phyloP scores from a whole-genome alignment of 2,888 invertebrate species.

The Seira musarum region DNA sequence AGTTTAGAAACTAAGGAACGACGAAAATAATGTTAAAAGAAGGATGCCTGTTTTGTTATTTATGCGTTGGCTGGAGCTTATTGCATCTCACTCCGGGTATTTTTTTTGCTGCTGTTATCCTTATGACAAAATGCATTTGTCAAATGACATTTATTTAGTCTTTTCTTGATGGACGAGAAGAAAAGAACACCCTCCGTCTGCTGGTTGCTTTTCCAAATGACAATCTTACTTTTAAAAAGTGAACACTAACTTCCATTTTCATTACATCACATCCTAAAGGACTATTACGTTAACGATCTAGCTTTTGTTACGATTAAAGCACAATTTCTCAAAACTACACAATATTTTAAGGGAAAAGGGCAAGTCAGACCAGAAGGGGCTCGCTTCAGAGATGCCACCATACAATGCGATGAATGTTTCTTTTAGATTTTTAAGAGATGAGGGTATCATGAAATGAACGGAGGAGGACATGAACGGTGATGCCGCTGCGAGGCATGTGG shows the following conservation, averaged over 20 bases:
- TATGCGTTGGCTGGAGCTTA: background rate
- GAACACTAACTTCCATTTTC: background rate
- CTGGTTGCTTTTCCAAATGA: background rate
- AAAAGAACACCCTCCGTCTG: background rate
- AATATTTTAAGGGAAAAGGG: too few relatives aligned
- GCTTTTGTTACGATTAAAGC: background rate
- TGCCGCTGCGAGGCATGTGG: background rate
- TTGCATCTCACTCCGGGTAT: constrained; percentile 21
- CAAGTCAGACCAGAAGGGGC: too few relatives aligned
- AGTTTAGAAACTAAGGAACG: background rate
- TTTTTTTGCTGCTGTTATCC: constrained; percentile 5
- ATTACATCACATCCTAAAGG: background rate
- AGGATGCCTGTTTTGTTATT: constrained; percentile 16
- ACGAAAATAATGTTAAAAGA: constrained; percentile 16
- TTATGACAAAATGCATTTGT: constrained; percentile 55
- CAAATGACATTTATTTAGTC: constrained; percentile 54
- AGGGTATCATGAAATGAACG: background rate
- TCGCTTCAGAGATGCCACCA: too few relatives aligned
- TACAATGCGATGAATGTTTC: too few relatives aligned
- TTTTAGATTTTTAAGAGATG: background rate
- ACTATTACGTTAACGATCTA: background rate
- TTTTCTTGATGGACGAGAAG: background rate
- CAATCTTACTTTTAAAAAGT: background rate
- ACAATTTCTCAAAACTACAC: background rate
- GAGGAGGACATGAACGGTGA: background rate